phyloP scores from a whole-genome alignment of 2,888 invertebrate species.

The Baccha elongata region DNA sequence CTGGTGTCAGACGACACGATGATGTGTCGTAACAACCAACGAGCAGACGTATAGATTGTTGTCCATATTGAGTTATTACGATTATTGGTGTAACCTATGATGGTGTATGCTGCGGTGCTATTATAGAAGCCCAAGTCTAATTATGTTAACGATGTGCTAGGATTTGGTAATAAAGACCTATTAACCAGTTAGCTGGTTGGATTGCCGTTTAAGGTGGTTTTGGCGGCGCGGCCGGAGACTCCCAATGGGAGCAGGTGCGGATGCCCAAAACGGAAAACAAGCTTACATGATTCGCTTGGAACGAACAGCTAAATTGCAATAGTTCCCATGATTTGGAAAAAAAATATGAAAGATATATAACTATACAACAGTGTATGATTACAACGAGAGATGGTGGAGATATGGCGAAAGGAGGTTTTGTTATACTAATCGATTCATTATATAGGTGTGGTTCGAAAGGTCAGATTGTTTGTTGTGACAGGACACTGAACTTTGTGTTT shows the following conservation, averaged over 20 bases:
- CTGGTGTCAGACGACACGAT: constrained; percentile 65
- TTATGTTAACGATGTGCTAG: constrained; percentile 72
- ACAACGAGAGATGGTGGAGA: constrained; percentile 8
- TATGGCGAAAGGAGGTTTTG: background rate
- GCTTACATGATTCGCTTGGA: constrained; percentile 33
- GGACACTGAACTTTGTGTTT: background rate
- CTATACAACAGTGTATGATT: background rate
- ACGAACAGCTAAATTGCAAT: constrained; percentile 52
- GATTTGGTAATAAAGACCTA: constrained; percentile 70
- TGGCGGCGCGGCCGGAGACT: constrained; percentile 14
- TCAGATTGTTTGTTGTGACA: constrained; percentile 4
- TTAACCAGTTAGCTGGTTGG: constrained; percentile 63
- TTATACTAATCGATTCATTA: constrained; percentile 6
- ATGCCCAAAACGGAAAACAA: constrained; percentile 40
- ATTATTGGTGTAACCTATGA: background rate
- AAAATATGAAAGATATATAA: constrained; percentile 47
- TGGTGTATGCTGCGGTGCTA: background rate
- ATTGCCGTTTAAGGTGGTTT: constrained; percentile 58
- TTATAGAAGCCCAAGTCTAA: constrained; percentile 51
- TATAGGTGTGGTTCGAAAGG: constrained; percentile 39
- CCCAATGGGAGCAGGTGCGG: constrained; percentile 67
- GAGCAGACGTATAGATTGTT: constrained; percentile 9
- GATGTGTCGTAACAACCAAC: constrained; percentile 59
- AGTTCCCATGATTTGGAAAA: constrained; percentile 70
- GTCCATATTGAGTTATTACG: constrained; percentile 30